Base-by-base conservation (phyloP, 2,113 vertebrate genomes). In the Tapirus terrestris region DNA sequence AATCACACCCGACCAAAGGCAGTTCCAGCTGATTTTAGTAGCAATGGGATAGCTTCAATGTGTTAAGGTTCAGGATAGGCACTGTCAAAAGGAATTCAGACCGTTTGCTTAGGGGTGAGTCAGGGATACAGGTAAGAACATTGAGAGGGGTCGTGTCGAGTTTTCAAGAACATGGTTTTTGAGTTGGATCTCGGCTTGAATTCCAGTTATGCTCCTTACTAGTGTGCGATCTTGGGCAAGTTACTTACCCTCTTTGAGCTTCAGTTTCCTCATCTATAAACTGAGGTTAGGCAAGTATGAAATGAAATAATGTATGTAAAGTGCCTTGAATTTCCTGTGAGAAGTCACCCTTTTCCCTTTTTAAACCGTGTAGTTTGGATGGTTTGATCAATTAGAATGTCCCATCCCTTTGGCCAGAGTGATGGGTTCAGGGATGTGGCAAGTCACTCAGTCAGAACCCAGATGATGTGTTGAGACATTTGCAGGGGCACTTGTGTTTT, bases 151-250 rank as follows among this genome's bases (percentile, higher is more conserved):
- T 14, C 36, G 53, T 21, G n/a, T 70, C 2, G 9, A 73, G 23
- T 68, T 93, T 96, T 79, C 80, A 72, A 93, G 53, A 82, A 85
- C 10, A 6, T 72, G n/a, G 36, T 45, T 94, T 93, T 61, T 91
- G 67, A 91, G 12, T 45, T 39, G 31, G 17, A 80, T 58, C 14
- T 87, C 45, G 60, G 36, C 58, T 91, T 93, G 79, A 51, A 27
- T 89, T 89, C 33, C 43, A 16, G n/a, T 89, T 93, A 23, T 14
- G 20, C 18, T 90, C 10, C 8, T 61, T 95, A 14, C 9, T n/a
- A 33, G 39, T n/a, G 14, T 51, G 25, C 88, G 56, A 20, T 68
- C 27, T 80, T 53, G 39, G 45, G 29, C 18, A 61, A 51, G 25
- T 77, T 65, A 12, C 29, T 83, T 89, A 51, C 39, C 7, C 4